A percentile compares a stretch with the other conserved stretches of the same genome.
phyloP scores from a whole-genome alignment of 2,113 vertebrate species.

The Aythya baeri region DNA sequence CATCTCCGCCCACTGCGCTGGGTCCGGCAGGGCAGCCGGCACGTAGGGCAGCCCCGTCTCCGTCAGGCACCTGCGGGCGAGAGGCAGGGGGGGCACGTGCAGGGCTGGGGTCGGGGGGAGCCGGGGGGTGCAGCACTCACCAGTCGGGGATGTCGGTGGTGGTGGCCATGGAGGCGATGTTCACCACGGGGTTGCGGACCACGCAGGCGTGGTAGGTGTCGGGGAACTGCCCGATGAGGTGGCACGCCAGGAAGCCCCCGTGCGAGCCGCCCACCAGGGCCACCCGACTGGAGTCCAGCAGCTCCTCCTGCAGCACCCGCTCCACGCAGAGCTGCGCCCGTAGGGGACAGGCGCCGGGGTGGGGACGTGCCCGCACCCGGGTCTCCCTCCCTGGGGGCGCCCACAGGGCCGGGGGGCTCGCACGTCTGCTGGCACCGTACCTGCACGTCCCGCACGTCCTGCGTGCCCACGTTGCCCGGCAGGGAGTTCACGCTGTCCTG shows the following conservation, averaged over 20 bases:
- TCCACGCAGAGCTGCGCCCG: conserved; percentile 86
- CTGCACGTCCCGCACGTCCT: conserved; percentile 93
- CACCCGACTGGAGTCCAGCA: conserved; percentile 79
- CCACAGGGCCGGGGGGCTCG: rapidly evolving
- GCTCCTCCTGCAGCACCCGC: conserved; percentile 79
- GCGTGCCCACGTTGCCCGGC: conserved; percentile 87
- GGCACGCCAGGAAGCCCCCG: conserved; percentile 93
- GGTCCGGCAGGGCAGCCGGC: conserved; percentile 74
- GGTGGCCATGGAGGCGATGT: conserved; percentile 89
- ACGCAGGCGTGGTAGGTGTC: conserved; percentile 88
- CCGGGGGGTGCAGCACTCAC: conserved; percentile 59
- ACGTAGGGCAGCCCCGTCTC: conserved; percentile 84
- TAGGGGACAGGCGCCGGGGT: rapidly evolving
- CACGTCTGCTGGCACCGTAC: conserved; percentile 58
- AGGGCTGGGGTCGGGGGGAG: rapidly evolving
- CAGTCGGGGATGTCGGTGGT: conserved; percentile 96
- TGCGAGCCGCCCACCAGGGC: conserved; percentile 90
- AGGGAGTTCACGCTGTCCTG: conserved; percentile 90
- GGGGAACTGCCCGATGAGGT: conserved; percentile 94
- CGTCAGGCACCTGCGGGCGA: conserved; percentile 84
- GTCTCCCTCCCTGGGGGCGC: neutral
- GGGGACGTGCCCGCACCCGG: neutral
- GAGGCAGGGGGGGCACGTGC: rapidly evolving
- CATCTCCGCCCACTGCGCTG: conserved; percentile 85
- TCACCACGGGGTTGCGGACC: conserved; percentile 89